phyloP scores from a whole-genome alignment of 2,113 vertebrate genomes.

The Mixornis gularis region DNA sequence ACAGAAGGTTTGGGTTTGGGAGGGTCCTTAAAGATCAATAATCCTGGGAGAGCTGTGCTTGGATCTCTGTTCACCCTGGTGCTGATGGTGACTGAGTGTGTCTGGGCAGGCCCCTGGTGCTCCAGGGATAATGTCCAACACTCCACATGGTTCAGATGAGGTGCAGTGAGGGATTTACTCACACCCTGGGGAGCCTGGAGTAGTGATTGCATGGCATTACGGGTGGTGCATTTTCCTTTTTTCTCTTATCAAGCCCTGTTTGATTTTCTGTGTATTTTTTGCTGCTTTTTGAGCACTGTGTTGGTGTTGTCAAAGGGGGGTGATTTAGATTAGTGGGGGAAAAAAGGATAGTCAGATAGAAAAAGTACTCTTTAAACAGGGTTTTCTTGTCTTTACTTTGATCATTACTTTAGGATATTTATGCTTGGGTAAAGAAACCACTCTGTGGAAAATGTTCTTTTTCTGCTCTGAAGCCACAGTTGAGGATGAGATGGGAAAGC shows the following conservation, averaged over 20 bases:
- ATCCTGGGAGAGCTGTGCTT: background rate
- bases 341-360: background rate
- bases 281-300: background rate
- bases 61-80: background rate
- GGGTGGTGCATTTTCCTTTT: background rate
- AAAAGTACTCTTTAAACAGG: background rate
- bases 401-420: background rate
- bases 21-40: background rate
- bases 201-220: fast-evolving
- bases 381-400: background rate
- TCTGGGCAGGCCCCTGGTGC: background rate
- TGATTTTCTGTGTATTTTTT: background rate
- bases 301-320: background rate
- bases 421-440: background rate
- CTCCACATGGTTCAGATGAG: background rate
- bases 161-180: background rate
- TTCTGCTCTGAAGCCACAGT: background rate
- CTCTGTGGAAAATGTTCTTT: background rate
- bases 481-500: background rate
- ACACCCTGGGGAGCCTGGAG: background rate
- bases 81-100: background rate
- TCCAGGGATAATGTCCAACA: background rate
- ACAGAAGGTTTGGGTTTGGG: background rate
- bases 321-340: background rate
- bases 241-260: background rate